These are phyloP conservation scores for Nylanderia fulva DNA, from an alignment of 1,140 invertebrate genomes.

Conservation along the genomic window DNA sequence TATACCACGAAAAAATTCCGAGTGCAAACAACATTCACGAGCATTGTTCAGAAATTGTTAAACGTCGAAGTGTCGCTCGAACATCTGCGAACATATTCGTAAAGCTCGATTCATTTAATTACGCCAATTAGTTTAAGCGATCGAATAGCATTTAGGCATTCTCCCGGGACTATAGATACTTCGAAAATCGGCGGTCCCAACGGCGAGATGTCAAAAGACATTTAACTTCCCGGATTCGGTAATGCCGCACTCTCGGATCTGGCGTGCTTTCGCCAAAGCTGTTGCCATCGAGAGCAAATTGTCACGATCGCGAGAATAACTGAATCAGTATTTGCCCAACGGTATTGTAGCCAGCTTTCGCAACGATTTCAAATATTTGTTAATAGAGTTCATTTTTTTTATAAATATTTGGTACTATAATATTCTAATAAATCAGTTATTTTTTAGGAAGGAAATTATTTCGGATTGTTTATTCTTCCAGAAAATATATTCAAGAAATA, in stretches of 20 bases:
- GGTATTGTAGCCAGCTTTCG: background rate
- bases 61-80: background rate
- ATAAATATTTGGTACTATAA: background rate
- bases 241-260: slow-evolving; percentile 26
- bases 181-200: background rate
- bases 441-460: background rate
- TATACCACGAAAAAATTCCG: background rate
- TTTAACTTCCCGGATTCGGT: slow-evolving; percentile 11
- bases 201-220: slow-evolving; percentile 28
- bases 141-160: slow-evolving; percentile 60
- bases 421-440: background rate
- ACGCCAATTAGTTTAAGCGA: slow-evolving; percentile 44
- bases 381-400: background rate
- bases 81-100: background rate
- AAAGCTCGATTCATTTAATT: slow-evolving; percentile 40
- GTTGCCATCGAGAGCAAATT: background rate
- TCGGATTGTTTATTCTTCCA: background rate
- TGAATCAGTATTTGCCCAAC: background rate
- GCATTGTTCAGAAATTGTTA: background rate
- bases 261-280: background rate
- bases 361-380: background rate
- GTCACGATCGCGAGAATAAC: background rate
- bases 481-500: background rate
- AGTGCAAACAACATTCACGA: background rate
- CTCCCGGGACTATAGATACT: slow-evolving; percentile 9